Percentiles rank a stretch among this genome's conserved stretches.
phyloP scores from a whole-genome alignment of 2,113 vertebrate genomes.

The Oreochromis niloticus region DNA sequence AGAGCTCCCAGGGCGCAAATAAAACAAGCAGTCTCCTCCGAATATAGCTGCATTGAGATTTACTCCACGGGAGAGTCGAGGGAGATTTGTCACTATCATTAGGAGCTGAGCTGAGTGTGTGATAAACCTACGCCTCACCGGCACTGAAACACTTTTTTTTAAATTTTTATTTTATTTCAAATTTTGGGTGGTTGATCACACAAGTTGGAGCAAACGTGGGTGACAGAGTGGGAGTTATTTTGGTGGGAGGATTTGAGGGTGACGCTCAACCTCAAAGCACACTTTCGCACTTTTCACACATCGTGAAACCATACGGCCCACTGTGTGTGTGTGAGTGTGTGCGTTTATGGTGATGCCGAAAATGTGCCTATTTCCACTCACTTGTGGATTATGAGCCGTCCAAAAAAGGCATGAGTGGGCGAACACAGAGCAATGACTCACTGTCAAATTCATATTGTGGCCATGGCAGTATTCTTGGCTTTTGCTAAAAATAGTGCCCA shows the following conservation, averaged over 20 bases:
- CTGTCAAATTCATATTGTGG: slow-evolving; percentile 55
- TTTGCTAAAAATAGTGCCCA: slow-evolving; percentile 53
- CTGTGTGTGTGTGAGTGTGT: not conserved
- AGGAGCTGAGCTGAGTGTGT: not conserved
- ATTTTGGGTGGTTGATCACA: not conserved
- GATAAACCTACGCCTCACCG: not conserved
- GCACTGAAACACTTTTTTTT: not conserved
- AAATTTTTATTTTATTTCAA: not conserved
- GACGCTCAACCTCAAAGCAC: not conserved
- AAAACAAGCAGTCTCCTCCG: slow-evolving; percentile 23
- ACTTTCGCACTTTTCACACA: not conserved
- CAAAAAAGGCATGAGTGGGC: slow-evolving; percentile 43
- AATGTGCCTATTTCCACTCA: slow-evolving; percentile 15
- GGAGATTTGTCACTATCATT: slow-evolving; percentile 14
- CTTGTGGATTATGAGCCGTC: slow-evolving; percentile 18
- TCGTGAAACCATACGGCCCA: not conserved
- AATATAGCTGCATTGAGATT: slow-evolving; percentile 32
- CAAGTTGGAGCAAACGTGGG: slow-evolving; percentile 13
- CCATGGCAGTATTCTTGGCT: slow-evolving; percentile 46
- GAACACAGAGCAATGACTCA: slow-evolving; percentile 44
- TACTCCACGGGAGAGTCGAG: slow-evolving; percentile 1
- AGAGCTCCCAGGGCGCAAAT: slow-evolving; percentile 33
- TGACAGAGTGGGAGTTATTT: slow-evolving; percentile 5
- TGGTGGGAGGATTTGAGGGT: not conserved
- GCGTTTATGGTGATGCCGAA: not conserved